phyloP scores from a whole-genome alignment of 2,888 invertebrate genomes.

The Lasioglossum oenotherae region DNA sequence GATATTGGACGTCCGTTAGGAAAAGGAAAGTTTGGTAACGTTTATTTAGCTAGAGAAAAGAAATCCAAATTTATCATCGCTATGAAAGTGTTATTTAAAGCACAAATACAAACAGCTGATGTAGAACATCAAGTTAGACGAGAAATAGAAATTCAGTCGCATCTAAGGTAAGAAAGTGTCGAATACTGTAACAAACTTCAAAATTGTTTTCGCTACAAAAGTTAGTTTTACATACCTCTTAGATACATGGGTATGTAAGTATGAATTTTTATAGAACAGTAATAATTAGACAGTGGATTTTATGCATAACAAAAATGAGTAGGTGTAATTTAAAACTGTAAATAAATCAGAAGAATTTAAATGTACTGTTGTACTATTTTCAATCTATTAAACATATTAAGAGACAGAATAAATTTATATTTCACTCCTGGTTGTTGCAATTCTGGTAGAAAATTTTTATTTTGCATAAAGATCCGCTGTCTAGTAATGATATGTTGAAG shows the following conservation, averaged over 20 bases:
- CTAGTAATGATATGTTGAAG: not conserved
- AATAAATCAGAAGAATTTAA: no score
- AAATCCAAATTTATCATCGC: constrained; percentile 93
- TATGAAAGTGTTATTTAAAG: constrained; percentile 95
- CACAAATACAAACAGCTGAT: constrained; percentile 93
- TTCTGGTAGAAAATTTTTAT: no score
- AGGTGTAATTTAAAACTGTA: no score
- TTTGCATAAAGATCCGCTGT: no score
- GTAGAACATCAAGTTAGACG: constrained; percentile 96
- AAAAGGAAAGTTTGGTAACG: constrained; percentile 98
- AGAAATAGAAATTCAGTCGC: constrained; percentile 98
- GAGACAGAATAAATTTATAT: no score
- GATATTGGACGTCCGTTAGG: constrained; percentile 97
- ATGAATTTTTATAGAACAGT: not conserved
- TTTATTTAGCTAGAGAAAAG: constrained; percentile 97
- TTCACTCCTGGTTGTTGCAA: no score
- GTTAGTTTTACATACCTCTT: not conserved
- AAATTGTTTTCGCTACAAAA: not conserved
- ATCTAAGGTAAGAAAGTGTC: constrained; percentile 86
- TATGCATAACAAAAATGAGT: no score
- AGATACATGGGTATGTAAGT: not conserved
- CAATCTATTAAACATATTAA: no score
- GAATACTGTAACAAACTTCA: constrained; percentile 4
- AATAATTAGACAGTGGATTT: not conserved
- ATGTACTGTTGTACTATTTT: no score